These are phyloP conservation scores for Dendrolimus punctatus DNA, from an alignment of 1,140 invertebrate species.

Conservation along the genomic window DNA sequence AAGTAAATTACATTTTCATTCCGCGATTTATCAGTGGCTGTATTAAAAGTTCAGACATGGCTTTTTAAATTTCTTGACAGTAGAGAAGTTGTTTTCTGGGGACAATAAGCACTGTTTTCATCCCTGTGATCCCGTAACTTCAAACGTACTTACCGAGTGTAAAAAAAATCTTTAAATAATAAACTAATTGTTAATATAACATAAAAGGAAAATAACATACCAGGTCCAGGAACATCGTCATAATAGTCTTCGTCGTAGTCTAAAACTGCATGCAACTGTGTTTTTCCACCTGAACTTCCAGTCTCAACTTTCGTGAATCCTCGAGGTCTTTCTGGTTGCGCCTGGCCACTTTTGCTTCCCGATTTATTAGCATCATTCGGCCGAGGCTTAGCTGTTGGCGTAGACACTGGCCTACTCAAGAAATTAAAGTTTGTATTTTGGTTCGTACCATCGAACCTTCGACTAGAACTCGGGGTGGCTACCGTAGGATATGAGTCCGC, in stretches of 20 bases:
- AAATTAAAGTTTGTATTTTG: conserved; percentile 51
- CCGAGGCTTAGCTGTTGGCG: conserved; percentile 17
- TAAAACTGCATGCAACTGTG: conserved; percentile 79
- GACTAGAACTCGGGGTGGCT: conserved; percentile 52
- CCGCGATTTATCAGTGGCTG: no score
- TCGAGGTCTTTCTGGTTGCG: conserved; percentile 47
- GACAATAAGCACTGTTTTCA: no score
- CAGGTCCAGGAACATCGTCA: conserved; percentile 51
- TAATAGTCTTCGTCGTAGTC: conserved; percentile 80
- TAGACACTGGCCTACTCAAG: conserved; percentile 28
- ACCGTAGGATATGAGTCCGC: conserved; percentile 46
- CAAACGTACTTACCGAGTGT: no score
- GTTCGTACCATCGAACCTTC: conserved; percentile 50
- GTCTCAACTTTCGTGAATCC: conserved; percentile 73
- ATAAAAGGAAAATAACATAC: conserved; percentile 19
- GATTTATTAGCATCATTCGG: conserved; percentile 19
- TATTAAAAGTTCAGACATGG: no score
- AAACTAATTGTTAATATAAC: not conserved
- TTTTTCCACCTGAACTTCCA: conserved; percentile 71
- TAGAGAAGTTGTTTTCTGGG: no score
- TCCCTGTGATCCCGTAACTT: no score
- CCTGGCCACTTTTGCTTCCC: conserved; percentile 28
- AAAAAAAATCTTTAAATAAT: no score
- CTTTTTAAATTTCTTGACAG: no score
- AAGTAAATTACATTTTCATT: no score